These are phyloP conservation scores for Hypothenemus hampei DNA, from an alignment of 1,140 invertebrate species.

Conservation along the genomic window DNA sequence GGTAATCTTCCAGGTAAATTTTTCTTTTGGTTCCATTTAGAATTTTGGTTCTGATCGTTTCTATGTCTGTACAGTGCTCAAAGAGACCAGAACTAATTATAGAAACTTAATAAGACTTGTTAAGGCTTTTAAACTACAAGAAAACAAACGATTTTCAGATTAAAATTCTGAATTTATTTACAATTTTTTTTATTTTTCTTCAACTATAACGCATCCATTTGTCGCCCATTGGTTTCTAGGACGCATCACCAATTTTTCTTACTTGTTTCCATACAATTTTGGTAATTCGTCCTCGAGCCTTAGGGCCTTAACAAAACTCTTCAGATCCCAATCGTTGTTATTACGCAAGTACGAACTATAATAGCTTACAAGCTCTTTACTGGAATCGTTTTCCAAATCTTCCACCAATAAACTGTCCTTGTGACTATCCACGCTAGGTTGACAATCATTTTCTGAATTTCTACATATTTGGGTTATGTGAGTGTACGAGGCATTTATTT, in stretches of 20 bases:
- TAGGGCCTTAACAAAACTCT: slow-evolving; percentile 59
- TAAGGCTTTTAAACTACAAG: too few species aligned
- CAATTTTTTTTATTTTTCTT: too few species aligned
- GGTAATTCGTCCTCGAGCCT: slow-evolving; percentile 63
- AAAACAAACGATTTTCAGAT: too few species aligned
- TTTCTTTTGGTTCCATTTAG: too few species aligned
- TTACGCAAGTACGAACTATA: slow-evolving; percentile 56
- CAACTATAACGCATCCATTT: too few species aligned
- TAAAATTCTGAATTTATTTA: too few species aligned
- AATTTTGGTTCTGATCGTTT: too few species aligned
- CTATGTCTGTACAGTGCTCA: too few species aligned
- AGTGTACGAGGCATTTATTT: slow-evolving; percentile 68
- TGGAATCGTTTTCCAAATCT: slow-evolving; percentile 66
- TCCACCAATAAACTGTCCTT: slow-evolving; percentile 63
- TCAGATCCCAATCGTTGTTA: slow-evolving; percentile 51
- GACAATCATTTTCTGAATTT: slow-evolving; percentile 56
- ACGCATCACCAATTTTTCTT: slow-evolving; percentile 1
- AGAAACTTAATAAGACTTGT: too few species aligned
- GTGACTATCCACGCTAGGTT: slow-evolving; percentile 66
- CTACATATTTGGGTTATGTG: slow-evolving; percentile 67
- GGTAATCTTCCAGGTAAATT: too few species aligned
- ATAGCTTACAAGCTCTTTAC: slow-evolving; percentile 70
- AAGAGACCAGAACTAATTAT: too few species aligned
- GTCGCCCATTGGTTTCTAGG: neutral
- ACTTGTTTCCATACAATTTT: slow-evolving; percentile 52